Evolutionary conservation across 2,113 vertebrate genomes (phyloP).

Genomic region (Onychorhynchus coronatus): DNA sequence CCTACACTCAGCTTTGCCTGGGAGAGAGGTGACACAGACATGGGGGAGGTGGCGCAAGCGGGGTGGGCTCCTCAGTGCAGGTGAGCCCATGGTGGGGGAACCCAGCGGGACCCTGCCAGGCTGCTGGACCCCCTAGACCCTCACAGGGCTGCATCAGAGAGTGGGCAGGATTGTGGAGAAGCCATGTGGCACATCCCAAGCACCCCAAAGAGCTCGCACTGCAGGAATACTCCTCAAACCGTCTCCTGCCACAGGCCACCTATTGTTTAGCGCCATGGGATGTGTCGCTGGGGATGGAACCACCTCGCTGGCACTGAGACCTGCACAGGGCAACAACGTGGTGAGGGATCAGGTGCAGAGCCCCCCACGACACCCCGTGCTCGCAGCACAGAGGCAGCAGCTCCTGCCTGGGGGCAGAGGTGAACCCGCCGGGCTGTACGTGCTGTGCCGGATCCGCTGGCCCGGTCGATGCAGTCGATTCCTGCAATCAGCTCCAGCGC

Average conservation of each 20-base stretch:
- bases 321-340: accelerated
- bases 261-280: accelerated
- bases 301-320: not conserved
- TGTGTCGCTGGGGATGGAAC: not conserved
- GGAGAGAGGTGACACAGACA: not conserved
- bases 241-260: not conserved
- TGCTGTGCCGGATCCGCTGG: not conserved
- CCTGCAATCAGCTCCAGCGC: conserved; percentile 1
- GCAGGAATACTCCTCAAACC: not conserved
- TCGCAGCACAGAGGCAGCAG: not conserved
- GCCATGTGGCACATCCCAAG: not conserved
- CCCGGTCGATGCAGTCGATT: conserved; percentile 11
- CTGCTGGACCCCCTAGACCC: not conserved
- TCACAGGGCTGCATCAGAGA: not conserved
- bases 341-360: not conserved
- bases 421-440: accelerated
- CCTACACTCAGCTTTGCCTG: not conserved
- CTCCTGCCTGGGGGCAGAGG: not conserved
- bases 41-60: not conserved
- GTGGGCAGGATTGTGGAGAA: not conserved
- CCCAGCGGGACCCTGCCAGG: not conserved
- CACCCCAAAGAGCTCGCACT: not conserved
- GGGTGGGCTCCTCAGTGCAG: not conserved
- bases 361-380: accelerated
- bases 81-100: accelerated